A percentile compares a stretch with the other conserved stretches of the same genome.
phyloP scores from a whole-genome alignment of 2,113 vertebrate species.

The Thamnophis sirtalis region DNA sequence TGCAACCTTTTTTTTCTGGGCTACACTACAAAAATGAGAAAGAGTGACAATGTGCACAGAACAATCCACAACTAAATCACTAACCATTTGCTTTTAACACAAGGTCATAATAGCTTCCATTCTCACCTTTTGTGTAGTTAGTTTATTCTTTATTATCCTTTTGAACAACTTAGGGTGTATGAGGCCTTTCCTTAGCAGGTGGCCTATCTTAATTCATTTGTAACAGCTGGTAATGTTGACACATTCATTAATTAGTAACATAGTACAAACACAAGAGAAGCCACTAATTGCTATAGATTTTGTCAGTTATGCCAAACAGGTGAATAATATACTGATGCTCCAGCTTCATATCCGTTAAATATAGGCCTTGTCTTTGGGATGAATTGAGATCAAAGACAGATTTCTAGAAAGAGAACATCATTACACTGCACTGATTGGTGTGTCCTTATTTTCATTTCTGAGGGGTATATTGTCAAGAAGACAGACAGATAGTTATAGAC shows the following conservation, averaged over 20 bases:
- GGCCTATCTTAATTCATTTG: not conserved
- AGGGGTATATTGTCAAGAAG: constrained; percentile 29
- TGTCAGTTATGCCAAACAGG: constrained; percentile 1
- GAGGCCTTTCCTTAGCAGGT: not conserved
- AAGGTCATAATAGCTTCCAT: not conserved
- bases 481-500: not conserved
- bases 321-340: not conserved
- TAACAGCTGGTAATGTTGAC: constrained; percentile 17
- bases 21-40: not conserved
- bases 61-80: not conserved
- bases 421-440: constrained; percentile 29
- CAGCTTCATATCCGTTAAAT: constrained; percentile 2
- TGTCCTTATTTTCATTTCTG: constrained; percentile 68
- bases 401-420: constrained; percentile 22
- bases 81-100: not conserved
- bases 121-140: not conserved
- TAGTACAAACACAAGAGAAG: constrained; percentile 35
- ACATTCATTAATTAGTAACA: constrained; percentile 33
- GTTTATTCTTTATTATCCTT: constrained; percentile 9
- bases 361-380: not conserved
- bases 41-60: not conserved
- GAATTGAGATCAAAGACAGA: not conserved
- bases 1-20: not conserved
- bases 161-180: not conserved
- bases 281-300: constrained; percentile 33